Conservation (phyloP, 2,797 vertebrate species). For the Cynopterus sphinx region DNA sequence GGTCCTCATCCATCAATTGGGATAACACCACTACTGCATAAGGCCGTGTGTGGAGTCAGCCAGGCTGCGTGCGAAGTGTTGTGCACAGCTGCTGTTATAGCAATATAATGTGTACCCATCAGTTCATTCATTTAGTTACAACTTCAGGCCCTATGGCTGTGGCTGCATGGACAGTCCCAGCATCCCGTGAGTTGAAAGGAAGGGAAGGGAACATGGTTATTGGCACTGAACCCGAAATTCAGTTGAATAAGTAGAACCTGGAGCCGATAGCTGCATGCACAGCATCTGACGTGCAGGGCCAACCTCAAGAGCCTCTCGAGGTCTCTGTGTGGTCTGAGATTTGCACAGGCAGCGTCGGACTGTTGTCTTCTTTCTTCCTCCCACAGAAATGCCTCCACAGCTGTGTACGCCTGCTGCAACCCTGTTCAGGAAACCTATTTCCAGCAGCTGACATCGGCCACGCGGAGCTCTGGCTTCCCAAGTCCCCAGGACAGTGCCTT, state of each 20-base stretch:
- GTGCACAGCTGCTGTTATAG: accelerated
- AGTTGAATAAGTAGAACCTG: accelerated
- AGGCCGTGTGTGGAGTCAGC: neutral
- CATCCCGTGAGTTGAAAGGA: neutral
- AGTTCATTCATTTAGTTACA: accelerated
- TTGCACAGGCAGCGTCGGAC: accelerated
- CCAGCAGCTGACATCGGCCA: conserved; percentile 87
- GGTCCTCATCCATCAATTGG: neutral
- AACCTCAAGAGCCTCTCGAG: accelerated
- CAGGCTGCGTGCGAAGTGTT: accelerated
- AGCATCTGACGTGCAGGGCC: accelerated
- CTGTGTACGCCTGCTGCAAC: conserved; percentile 91
- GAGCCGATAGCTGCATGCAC: neutral
- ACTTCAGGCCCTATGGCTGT: neutral
- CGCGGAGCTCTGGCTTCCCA: conserved; percentile 93
- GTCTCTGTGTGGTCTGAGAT: neutral
- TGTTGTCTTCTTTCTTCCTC: neutral
- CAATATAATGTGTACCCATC: accelerated
- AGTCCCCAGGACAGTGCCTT: conserved; percentile 94
- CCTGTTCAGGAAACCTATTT: conserved; percentile 94
- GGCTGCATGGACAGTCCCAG: neutral
- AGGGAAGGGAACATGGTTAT: too few relatives aligned
- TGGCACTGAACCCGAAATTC: neutral
- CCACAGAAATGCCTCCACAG: conserved; percentile 89
- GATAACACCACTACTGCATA: accelerated